A percentile compares a stretch with the other conserved stretches of the same genome.
Evolutionary conservation across 2,113 vertebrate genomes (phyloP).

Genomic region (Ctenomys sociabilis): DNA sequence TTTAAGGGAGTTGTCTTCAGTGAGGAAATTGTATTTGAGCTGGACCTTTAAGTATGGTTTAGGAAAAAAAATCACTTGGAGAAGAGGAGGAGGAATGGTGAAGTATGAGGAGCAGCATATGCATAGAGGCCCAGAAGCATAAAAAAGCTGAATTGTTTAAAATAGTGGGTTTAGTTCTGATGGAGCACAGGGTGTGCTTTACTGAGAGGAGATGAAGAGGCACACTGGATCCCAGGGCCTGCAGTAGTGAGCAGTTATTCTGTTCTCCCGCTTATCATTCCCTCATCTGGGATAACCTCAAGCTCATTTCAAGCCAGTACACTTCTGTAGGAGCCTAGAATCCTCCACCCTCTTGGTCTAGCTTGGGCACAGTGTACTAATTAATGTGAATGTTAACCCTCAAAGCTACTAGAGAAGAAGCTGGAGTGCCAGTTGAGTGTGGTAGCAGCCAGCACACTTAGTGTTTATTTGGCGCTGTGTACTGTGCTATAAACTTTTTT

Average conservation of each 20-base stretch:
- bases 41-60: background rate
- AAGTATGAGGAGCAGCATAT: background rate
- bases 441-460: background rate
- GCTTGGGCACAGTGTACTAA: background rate
- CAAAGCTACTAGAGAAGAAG: background rate
- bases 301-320: background rate
- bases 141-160: background rate
- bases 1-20: background rate
- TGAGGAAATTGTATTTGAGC: background rate
- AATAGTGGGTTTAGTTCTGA: background rate
- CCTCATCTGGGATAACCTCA: background rate
- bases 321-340: too few species aligned
- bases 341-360: background rate
- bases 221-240: background rate
- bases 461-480: background rate
- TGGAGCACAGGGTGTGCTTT: background rate
- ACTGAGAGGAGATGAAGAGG: background rate
- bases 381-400: background rate
- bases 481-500: background rate
- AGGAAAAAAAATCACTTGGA: slow-evolving; percentile 17
- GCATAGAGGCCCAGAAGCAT: background rate
- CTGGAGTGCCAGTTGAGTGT: background rate
- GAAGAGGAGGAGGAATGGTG: slow-evolving; percentile 3
- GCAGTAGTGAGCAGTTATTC: background rate
- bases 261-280: slow-evolving; percentile 9